Evolutionary conservation across 2,797 vertebrate species (phyloP).

Genomic region (Pampus argenteus): DNA sequence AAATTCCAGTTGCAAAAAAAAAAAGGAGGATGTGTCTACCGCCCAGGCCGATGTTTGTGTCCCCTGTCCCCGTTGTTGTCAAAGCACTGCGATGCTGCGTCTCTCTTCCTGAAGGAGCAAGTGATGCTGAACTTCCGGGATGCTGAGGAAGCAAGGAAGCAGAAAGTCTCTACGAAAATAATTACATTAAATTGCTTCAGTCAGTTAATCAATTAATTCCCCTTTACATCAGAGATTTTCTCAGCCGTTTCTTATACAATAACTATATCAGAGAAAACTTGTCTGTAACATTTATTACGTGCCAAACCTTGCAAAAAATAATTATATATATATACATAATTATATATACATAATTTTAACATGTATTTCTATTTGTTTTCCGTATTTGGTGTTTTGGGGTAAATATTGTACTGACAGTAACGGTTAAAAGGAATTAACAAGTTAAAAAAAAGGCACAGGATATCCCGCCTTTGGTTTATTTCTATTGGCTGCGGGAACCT

Average conservation of each 20-base stretch:
- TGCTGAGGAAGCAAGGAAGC: conserved; percentile 51
- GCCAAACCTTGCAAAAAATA: accelerated
- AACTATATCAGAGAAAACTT: background rate
- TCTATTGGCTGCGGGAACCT: conserved; percentile 57
- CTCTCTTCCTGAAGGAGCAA: conserved; percentile 73
- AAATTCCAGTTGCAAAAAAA: conserved; percentile 34
- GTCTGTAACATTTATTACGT: background rate
- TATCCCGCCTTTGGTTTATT: conserved; percentile 64
- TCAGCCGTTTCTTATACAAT: no score
- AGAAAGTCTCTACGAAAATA: background rate
- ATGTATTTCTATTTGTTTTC: background rate
- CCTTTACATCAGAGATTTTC: background rate
- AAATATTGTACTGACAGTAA: background rate
- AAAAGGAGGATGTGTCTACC: conserved; percentile 11
- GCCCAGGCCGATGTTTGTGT: conserved; percentile 52
- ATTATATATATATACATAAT: background rate
- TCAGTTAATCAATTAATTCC: background rate
- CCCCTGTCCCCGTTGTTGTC: conserved; percentile 68
- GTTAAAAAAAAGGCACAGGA: conserved; percentile 55
- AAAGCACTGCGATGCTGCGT: conserved; percentile 70
- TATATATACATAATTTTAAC: background rate
- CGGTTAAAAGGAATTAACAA: conserved; percentile 24
- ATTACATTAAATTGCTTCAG: background rate
- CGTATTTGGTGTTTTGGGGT: background rate
- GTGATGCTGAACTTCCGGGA: conserved; percentile 78